Percentiles rank a stretch among this genome's conserved stretches.
These are phyloP conservation scores for Geotrupes spiniger DNA, from an alignment of 2,888 invertebrate genomes.

Conservation along the genomic window DNA sequence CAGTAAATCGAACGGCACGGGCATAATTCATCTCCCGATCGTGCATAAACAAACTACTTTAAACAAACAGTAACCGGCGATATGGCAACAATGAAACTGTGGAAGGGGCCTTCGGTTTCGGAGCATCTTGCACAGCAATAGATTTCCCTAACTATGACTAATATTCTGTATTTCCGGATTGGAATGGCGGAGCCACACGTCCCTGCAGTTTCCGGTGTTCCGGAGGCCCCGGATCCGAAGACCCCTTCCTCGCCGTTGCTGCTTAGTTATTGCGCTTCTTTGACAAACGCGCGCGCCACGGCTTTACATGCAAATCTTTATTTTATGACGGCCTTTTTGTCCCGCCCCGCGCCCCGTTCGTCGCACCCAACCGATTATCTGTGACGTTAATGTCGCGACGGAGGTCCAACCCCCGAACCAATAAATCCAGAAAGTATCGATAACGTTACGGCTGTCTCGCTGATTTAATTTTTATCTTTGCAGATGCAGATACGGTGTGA, in stretches of 20 bases:
- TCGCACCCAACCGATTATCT: neutral
- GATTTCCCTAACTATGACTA: slow-evolving; percentile 48
- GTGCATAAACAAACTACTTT: no score
- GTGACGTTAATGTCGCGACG: neutral
- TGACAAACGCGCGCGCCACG: slow-evolving; percentile 19
- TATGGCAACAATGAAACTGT: neutral
- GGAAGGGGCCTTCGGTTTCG: slow-evolving; percentile 6
- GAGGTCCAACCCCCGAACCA: slow-evolving; percentile 3
- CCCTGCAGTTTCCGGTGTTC: slow-evolving; percentile 45
- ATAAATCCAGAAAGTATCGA: neutral
- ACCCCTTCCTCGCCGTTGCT: slow-evolving; percentile 20
- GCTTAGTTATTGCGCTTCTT: slow-evolving; percentile 25
- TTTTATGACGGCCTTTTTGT: neutral
- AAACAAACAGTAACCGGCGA: no score
- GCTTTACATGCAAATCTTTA: slow-evolving; percentile 17
- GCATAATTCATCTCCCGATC: no score
- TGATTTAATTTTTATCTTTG: no score
- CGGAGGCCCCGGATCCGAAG: slow-evolving; percentile 22
- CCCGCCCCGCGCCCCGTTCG: neutral
- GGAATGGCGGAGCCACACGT: slow-evolving; percentile 50
- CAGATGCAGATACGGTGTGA: no score
- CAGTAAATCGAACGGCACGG: no score
- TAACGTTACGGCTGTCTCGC: no score
- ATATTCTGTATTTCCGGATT: slow-evolving; percentile 49
- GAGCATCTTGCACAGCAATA: slow-evolving; percentile 38